phyloP scores from a whole-genome alignment of 2,113 vertebrate genomes.

The Macrotis lagotis region DNA sequence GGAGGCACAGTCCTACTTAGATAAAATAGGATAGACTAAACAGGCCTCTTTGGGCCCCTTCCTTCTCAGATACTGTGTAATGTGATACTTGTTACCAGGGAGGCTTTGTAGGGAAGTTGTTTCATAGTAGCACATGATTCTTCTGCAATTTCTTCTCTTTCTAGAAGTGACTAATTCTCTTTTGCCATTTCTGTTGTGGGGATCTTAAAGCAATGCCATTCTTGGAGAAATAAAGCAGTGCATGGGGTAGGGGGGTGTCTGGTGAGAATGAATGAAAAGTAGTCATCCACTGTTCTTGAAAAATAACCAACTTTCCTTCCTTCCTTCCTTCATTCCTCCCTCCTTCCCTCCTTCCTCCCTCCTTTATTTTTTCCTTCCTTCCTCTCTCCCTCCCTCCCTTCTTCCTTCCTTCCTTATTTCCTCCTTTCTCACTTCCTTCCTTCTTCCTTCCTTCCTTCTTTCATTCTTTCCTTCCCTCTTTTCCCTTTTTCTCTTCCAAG shows the following conservation, averaged over 20 bases:
- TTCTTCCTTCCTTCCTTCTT: slow-evolving; percentile 36
- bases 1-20: neutral
- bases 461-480: neutral
- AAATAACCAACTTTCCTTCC: slow-evolving; percentile 32
- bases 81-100: neutral
- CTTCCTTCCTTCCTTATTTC: slow-evolving; percentile 29
- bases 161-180: neutral
- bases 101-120: neutral
- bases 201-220: neutral
- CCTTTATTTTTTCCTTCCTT: slow-evolving; percentile 33
- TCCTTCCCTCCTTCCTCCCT: too few species aligned
- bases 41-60: neutral
- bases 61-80: neutral
- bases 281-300: slow-evolving; percentile 37
- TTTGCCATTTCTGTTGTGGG: neutral
- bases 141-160: neutral
- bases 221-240: neutral
- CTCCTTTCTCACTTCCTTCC: neutral
- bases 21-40: neutral
- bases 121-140: neutral
- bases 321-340: slow-evolving; percentile 17
- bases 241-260: too few species aligned
- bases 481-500: slow-evolving; percentile 72
- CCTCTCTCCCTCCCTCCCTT: neutral
- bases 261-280: neutral